These are phyloP conservation scores for Periplaneta americana DNA, from an alignment of 1,140 invertebrate genomes.

Conservation along the genomic window DNA sequence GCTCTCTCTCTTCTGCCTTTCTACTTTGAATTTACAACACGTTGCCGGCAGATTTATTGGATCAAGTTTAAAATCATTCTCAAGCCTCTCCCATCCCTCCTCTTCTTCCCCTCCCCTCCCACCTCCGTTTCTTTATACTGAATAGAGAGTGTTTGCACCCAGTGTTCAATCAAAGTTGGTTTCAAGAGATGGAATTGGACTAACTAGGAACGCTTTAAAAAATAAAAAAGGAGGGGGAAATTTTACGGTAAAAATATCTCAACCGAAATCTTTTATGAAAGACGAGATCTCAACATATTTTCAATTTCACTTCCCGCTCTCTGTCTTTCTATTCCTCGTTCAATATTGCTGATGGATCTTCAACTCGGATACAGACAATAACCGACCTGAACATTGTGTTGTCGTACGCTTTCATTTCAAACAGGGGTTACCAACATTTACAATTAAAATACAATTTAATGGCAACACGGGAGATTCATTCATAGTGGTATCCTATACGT, in stretches of 20 bases:
- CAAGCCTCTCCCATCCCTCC: neutral
- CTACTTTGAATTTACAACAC: neutral
- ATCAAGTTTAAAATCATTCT: neutral
- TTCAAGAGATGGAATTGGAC: neutral
- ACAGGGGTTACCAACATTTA: too few species aligned
- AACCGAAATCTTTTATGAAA: neutral
- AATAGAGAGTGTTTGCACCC: neutral
- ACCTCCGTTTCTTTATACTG: neutral
- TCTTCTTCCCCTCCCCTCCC: neutral
- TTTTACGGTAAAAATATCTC: neutral
- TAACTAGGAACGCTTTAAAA: neutral
- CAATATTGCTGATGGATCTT: too few species aligned
- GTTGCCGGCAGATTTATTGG: neutral
- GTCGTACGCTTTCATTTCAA: too few species aligned
- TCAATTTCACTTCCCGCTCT: neutral
- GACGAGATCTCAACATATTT: neutral
- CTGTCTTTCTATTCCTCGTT: neutral
- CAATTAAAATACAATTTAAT: too few species aligned
- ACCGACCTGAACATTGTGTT: too few species aligned
- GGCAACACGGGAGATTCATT: too few species aligned
- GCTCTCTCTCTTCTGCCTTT: neutral
- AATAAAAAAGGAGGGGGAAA: too few species aligned
- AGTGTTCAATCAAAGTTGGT: neutral
- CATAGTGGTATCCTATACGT: too few species aligned
- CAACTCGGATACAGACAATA: neutral